Percentiles rank a stretch among this genome's conserved stretches.
These are phyloP conservation scores for Elanoides forficatus DNA, from an alignment of 2,113 vertebrate species.

Conservation along the genomic window DNA sequence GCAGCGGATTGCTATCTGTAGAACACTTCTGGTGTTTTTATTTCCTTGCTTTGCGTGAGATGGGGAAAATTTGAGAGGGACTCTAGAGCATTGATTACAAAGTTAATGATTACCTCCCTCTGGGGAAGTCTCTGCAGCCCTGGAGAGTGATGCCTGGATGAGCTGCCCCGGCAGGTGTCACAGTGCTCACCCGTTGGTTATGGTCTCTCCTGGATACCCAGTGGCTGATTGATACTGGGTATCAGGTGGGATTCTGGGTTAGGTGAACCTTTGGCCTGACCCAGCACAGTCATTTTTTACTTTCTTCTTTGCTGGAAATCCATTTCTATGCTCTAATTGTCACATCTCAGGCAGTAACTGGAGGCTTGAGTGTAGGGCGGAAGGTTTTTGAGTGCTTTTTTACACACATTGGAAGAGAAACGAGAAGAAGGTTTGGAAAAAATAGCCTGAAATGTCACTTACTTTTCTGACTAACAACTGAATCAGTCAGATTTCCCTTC, in stretches of 20 bases:
- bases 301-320: neutral
- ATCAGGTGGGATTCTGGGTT: neutral
- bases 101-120: neutral
- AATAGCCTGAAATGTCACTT: neutral
- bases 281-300: neutral
- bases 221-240: neutral
- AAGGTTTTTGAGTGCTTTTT: neutral
- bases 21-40: neutral
- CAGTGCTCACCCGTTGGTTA: accelerated
- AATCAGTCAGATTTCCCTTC: neutral
- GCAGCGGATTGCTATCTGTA: neutral
- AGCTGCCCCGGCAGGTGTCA: neutral
- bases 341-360: neutral
- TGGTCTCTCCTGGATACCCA: neutral
- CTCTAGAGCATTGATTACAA: neutral
- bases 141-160: neutral
- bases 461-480: neutral
- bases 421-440: neutral
- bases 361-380: neutral
- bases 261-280: neutral
- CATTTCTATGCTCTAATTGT: neutral
- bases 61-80: neutral
- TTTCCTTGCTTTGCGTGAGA: neutral
- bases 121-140: neutral
- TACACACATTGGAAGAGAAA: neutral